These are phyloP conservation scores for Gisinianus flammeolus DNA, from an alignment of 2,888 invertebrate species.

Conservation along the genomic window DNA sequence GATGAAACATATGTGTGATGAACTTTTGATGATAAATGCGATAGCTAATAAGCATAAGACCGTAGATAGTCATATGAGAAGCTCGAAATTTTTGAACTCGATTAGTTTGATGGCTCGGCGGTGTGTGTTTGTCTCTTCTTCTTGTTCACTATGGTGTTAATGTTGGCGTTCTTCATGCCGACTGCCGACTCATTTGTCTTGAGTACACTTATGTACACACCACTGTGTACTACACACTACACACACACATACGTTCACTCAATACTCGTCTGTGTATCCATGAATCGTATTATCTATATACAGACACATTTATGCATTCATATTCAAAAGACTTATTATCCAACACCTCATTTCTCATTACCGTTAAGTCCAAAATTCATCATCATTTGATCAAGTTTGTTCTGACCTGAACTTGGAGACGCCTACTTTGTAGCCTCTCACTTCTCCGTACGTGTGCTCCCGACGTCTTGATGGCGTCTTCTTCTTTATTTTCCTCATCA, in stretches of 20 bases:
- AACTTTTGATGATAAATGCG: conserved; percentile 33
- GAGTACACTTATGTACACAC: not conserved
- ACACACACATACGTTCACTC: not conserved
- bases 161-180: too few species aligned
- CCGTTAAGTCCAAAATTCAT: conserved; percentile 23
- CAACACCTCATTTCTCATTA: conserved; percentile 29
- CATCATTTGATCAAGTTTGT: conserved; percentile 22
- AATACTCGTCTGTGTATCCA: not conserved
- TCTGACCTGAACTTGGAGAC: conserved; percentile 37
- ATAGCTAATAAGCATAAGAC: conserved; percentile 30
- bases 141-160: too few species aligned
- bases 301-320: not conserved
- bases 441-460: not conserved
- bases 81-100: conserved; percentile 21
- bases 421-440: conserved; percentile 22
- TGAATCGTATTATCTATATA: not conserved
- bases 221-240: not conserved
- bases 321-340: not conserved
- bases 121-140: not conserved
- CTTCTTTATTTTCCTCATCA: not conserved
- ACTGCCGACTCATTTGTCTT: conserved; percentile 26
- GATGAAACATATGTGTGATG: not conserved
- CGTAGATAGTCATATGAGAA: conserved; percentile 16
- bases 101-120: conserved; percentile 2
- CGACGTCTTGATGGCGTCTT: not conserved